Base-by-base conservation (phyloP, 2,113 vertebrate genomes). In the Mionectes macconnelli region DNA sequence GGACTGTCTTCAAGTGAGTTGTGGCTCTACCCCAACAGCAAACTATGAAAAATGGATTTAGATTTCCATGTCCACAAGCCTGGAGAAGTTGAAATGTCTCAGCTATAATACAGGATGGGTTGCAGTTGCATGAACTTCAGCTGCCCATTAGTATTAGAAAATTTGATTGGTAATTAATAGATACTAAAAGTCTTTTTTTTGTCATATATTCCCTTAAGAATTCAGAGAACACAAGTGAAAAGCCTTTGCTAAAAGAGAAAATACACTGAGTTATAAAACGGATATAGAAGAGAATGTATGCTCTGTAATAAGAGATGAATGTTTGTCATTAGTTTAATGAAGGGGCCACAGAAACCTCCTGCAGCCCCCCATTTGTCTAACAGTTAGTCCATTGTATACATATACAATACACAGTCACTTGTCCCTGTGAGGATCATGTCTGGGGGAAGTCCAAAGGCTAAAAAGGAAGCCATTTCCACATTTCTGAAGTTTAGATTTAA, bases 301-400 rank as follows among this genome's bases (percentile, higher is more conserved):
- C 56, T 89, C 84, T 94, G 86, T 94, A 94, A 78, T 64, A 79
- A 93, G 85, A 93, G 83, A 92, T 90, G 45, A 90, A 90, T 96
- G 92, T 94, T 95, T 84, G 89, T 87, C 80, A 77, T 84, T 93
- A 95, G 42, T 68, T 89, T 94, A 94, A 79, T 84, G 87, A 92
- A 87, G 91, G 81, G 74, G 76, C 62, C 84, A 79, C 79, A 91
- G 94, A 96, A 92, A 84, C 57, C 44, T 82, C 60, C 84, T 57
- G 74, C 66, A 96, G 80, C 84, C 91, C 94, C 91, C 93, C 87
- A 68, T 91, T 87, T 94, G 56, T 64, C 44, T 64, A 95, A 96
- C 83, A 96, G 56, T 92, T 63, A 63, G 52, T 64, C 60, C 74
- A 92, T 92, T 97, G 95, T 97, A 67, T 25, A 40, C 22, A n/a